Evolutionary conservation across 2,797 vertebrate species (phyloP).

Genomic region (Peromyscus aztecus): DNA sequence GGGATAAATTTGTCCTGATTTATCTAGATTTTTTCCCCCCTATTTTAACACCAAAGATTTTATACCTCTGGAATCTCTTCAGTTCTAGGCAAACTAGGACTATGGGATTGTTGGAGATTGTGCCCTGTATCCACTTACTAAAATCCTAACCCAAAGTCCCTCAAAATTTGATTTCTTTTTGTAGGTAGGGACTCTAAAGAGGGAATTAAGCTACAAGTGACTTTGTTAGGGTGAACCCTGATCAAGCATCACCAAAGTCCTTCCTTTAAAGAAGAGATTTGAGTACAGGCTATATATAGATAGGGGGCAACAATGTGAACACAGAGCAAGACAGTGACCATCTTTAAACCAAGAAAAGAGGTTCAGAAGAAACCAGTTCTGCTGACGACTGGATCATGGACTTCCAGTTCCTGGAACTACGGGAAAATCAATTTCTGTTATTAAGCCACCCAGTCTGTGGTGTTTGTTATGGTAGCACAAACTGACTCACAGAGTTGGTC

Average conservation of each 20-base stretch:
- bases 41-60: not conserved
- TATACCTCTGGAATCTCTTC: not conserved
- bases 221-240: not conserved
- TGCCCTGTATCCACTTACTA: not conserved
- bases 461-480: constrained; percentile 25
- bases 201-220: not conserved
- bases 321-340: not conserved
- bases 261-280: constrained; percentile 36
- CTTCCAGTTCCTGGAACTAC: not conserved
- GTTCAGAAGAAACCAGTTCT: not conserved
- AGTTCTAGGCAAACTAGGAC: not conserved
- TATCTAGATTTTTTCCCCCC: not conserved
- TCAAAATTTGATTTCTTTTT: constrained; percentile 11
- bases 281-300: not conserved
- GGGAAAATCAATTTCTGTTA: not conserved
- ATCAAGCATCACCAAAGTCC: not conserved
- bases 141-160: not conserved
- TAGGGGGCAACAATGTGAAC: not conserved
- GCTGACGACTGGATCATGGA: not conserved
- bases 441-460: not conserved
- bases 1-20: not conserved
- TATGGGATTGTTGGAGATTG: not conserved
- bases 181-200: not conserved
- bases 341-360: not conserved
- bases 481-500: not conserved